Evolutionary conservation across 2,888 invertebrate species (phyloP).

Genomic region (Fissipunctia ypsillon): DNA sequence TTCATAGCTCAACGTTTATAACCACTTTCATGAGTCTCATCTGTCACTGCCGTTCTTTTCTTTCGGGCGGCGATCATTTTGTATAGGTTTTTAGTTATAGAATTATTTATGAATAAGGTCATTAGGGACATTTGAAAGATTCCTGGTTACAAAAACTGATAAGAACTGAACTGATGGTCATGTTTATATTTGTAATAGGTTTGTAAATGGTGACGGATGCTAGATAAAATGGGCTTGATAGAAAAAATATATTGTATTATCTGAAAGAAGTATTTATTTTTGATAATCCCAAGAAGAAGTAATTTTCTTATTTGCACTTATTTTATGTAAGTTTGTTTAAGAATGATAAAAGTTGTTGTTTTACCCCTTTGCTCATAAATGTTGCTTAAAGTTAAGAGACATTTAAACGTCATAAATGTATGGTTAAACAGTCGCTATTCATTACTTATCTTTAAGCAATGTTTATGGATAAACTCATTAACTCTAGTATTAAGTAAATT

Average conservation of each 20-base stretch:
- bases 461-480: too few relatives aligned
- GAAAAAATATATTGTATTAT: constrained; percentile 8
- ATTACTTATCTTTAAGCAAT: too few relatives aligned
- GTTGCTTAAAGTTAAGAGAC: too few relatives aligned
- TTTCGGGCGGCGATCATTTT: constrained; percentile 7
- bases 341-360: neutral
- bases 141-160: constrained; percentile 12
- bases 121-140: constrained; percentile 33
- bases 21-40: constrained; percentile 18
- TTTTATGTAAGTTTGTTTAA: constrained; percentile 10
- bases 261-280: constrained; percentile 34
- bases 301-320: constrained; percentile 1
- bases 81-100: constrained; percentile 39
- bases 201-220: constrained; percentile 52
- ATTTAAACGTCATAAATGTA: too few relatives aligned
- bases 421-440: too few relatives aligned
- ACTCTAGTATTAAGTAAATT: too few relatives aligned
- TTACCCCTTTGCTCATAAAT: too few relatives aligned
- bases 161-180: constrained; percentile 43
- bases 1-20: constrained; percentile 18
- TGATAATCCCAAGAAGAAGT: constrained; percentile 8
- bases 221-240: constrained; percentile 25
- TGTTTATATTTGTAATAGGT: constrained; percentile 33
- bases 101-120: constrained; percentile 33
- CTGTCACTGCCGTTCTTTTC: neutral